These are phyloP conservation scores for Dendroctonus valens DNA, from an alignment of 1,140 invertebrate species.

Conservation along the genomic window DNA sequence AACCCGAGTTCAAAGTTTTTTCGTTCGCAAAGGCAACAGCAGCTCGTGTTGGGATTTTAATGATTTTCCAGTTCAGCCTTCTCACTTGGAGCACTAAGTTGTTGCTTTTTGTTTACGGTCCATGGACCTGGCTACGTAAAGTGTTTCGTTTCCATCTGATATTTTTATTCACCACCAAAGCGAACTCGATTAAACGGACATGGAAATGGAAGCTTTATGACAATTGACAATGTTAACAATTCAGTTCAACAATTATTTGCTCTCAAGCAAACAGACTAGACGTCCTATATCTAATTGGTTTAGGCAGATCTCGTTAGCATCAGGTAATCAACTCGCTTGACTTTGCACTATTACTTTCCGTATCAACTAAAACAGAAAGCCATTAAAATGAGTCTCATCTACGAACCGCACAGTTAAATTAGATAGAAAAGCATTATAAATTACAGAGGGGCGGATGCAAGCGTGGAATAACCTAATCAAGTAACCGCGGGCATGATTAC, in stretches of 20 bases:
- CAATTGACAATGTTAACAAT: too few relatives aligned
- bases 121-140: constrained; percentile 14
- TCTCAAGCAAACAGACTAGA: too few relatives aligned
- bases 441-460: constrained; percentile 41
- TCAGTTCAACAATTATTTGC: too few relatives aligned
- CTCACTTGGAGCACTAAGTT: constrained; percentile 16
- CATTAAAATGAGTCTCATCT: constrained; percentile 40
- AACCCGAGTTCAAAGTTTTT: constrained; percentile 17
- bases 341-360: constrained; percentile 35
- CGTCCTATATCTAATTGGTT: too few relatives aligned
- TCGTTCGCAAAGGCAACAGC: constrained; percentile 17
- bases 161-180: not conserved
- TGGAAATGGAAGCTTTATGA: too few relatives aligned
- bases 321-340: constrained; percentile 31
- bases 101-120: constrained; percentile 16
- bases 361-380: constrained; percentile 41
- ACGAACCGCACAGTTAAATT: constrained; percentile 39
- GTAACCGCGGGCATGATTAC: constrained; percentile 44
- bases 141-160: constrained; percentile 4
- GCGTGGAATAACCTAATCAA: constrained; percentile 45
- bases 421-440: constrained; percentile 45
- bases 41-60: constrained; percentile 21
- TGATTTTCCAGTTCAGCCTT: constrained; percentile 22
- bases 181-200: too few relatives aligned
- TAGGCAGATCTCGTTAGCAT: constrained; percentile 9